Percentiles rank a stretch among this genome's conserved stretches.
Conservation (phyloP, 2,888 invertebrate species). For the Spisula subtruncata region DNA sequence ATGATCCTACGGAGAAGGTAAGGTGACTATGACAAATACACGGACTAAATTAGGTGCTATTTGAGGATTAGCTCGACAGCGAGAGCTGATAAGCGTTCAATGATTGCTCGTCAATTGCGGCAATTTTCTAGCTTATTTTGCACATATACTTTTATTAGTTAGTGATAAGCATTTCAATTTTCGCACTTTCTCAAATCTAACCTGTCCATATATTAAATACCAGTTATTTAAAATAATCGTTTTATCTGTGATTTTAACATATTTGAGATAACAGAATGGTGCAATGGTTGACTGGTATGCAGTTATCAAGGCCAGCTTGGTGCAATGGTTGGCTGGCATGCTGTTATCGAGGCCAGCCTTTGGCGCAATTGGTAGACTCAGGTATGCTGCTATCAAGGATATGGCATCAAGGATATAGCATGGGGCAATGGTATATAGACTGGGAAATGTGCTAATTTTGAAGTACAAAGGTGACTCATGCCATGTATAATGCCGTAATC, state of each 20-base stretch:
- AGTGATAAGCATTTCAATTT: not conserved
- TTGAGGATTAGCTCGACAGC: not conserved
- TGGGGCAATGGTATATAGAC: no score
- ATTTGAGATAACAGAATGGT: not conserved
- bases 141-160: not conserved
- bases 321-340: no score
- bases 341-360: no score
- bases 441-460: no score
- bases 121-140: not conserved
- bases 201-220: not conserved
- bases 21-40: conserved; percentile 46
- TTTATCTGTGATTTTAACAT: not conserved
- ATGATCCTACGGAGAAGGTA: conserved; percentile 1
- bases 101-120: conserved; percentile 10
- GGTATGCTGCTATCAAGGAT: no score
- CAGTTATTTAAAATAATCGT: not conserved
- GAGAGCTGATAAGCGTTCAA: conserved; percentile 21
- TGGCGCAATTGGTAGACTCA: no score
- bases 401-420: no score
- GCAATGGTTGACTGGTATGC: not conserved
- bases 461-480: no score
- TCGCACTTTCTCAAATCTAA: conserved; percentile 12
- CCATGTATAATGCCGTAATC: no score
- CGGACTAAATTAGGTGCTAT: conserved; percentile 41
- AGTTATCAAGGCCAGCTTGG: not conserved